Evolutionary conservation across 2,113 vertebrate genomes (phyloP).

Genomic region (Willisornis vidua): DNA sequence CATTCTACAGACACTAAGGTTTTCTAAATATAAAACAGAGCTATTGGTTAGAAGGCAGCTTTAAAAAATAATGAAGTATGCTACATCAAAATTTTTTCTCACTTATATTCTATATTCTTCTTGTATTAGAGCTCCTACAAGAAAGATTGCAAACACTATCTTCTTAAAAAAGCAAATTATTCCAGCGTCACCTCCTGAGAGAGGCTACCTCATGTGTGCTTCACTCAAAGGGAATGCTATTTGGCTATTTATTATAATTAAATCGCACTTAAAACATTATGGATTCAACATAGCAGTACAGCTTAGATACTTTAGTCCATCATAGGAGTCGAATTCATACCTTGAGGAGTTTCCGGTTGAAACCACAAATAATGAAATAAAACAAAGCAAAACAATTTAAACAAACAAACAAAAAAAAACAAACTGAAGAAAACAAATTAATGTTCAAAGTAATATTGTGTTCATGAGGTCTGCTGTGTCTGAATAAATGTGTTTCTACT

Average conservation of each 20-base stretch:
- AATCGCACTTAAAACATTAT: not conserved
- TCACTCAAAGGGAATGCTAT: not conserved
- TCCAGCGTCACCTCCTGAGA: not conserved
- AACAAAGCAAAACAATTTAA: not conserved
- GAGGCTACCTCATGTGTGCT: not conserved
- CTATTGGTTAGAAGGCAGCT: not conserved
- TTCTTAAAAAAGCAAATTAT: not conserved
- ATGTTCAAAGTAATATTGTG: not conserved
- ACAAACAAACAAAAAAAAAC: too few species aligned
- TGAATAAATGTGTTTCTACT: not conserved
- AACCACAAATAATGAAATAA: not conserved
- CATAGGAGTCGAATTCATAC: not conserved
- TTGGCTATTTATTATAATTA: not conserved
- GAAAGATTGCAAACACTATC: not conserved
- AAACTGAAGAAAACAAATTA: not conserved
- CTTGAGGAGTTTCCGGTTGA: not conserved
- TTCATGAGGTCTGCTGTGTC: not conserved
- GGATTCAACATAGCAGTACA: not conserved
- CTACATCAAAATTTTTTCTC: not conserved
- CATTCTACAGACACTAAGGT: not conserved
- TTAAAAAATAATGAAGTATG: not conserved
- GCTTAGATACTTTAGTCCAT: not conserved
- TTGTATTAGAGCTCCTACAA: not conserved
- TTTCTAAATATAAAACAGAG: not conserved
- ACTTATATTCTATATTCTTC: not conserved